These are phyloP conservation scores for Amorpha juglandis DNA, from an alignment of 2,888 invertebrate species.

Conservation along the genomic window DNA sequence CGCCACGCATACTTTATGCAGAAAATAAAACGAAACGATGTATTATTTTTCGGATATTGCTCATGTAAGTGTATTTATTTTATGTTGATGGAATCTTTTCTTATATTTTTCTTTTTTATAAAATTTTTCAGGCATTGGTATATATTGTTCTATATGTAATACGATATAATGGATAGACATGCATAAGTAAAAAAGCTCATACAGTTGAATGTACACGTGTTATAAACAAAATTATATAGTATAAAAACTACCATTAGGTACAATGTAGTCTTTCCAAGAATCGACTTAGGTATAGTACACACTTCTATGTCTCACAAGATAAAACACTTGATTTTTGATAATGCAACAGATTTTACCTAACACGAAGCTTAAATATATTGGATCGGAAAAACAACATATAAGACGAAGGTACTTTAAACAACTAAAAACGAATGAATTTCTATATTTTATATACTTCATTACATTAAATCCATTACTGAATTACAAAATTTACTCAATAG, in stretches of 20 bases:
- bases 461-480: too few species aligned
- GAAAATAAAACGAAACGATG: slow-evolving; percentile 26
- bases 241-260: not conserved
- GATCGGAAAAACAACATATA: not conserved
- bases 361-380: not conserved
- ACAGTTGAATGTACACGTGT: not conserved
- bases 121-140: not conserved
- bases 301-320: not conserved
- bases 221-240: not conserved
- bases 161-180: not conserved
- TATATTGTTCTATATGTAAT: not conserved
- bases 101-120: not conserved
- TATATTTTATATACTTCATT: too few species aligned
- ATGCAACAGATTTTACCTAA: not conserved
- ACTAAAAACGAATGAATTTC: not conserved
- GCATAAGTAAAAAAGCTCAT: not conserved
- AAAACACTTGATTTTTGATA: not conserved
- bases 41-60: not conserved
- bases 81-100: not conserved
- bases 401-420: not conserved
- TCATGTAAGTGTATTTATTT: slow-evolving; percentile 1
- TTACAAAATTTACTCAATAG: too few species aligned
- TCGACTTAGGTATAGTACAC: not conserved
- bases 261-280: not conserved
- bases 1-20: slow-evolving; percentile 56